phyloP scores from a whole-genome alignment of 2,888 invertebrate genomes.

The Scotopteryx bipunctaria region DNA sequence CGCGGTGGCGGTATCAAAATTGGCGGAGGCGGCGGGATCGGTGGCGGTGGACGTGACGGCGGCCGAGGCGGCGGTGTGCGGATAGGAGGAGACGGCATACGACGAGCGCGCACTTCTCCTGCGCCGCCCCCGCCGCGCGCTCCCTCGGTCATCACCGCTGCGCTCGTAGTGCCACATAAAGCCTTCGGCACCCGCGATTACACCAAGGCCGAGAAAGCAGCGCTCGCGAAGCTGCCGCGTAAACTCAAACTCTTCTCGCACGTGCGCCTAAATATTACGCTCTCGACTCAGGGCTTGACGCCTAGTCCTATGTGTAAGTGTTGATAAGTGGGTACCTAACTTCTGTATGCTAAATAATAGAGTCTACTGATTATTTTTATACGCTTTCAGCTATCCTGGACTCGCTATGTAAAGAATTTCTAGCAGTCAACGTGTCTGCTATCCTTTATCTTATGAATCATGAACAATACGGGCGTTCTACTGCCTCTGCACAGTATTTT shows the following conservation, averaged over 20 bases:
- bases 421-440: conserved; percentile 94
- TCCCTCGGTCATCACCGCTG: conserved; percentile 84
- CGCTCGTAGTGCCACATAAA: conserved; percentile 90
- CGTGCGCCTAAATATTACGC: conserved; percentile 87
- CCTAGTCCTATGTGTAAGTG: conserved; percentile 90
- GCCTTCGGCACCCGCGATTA: conserved; percentile 89
- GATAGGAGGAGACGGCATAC: conserved; percentile 63
- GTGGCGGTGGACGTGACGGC: conserved; percentile 61
- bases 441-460: conserved; percentile 98
- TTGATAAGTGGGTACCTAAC: conserved; percentile 11
- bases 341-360: conserved; percentile 34
- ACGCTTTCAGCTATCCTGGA: conserved; percentile 91
- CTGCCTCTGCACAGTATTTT: conserved; percentile 97
- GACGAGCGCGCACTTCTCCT: conserved; percentile 73
- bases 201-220: conserved; percentile 87
- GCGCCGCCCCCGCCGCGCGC: conserved; percentile 73
- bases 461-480: conserved; percentile 96
- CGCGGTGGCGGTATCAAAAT: conserved; percentile 74
- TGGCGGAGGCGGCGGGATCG: conserved; percentile 58
- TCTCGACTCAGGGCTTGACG: conserved; percentile 88
- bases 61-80: conserved; percentile 71
- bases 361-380: conserved; percentile 49
- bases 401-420: conserved; percentile 94
- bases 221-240: conserved; percentile 86
- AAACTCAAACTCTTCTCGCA: conserved; percentile 87